Evolutionary conservation across 2,888 invertebrate genomes (phyloP), one percentile per base, ranked within the genome.

Genomic region (Hymenopus coronatus): DNA sequence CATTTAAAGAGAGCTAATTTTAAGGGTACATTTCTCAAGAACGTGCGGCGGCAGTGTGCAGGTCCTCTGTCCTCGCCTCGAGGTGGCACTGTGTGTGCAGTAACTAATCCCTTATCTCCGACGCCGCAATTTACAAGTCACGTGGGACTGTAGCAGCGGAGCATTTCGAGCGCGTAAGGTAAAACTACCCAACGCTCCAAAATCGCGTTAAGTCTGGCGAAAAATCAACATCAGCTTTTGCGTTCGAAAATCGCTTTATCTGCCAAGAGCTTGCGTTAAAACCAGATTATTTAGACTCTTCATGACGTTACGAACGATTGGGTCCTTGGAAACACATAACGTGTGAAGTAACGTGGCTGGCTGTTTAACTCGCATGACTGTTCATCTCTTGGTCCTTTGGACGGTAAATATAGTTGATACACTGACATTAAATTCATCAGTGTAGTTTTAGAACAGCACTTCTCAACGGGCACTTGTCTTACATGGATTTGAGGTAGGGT

Each of bases 91-190:
- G 15, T 54, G 54, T 70, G 85, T 27, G 46, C 46, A 46, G 28
- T 54, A 85, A 54, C 54, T 27, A 54, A 54, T 40, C 85, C 85
- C 40, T 85, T 85, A 85, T 85, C 85, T 85, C 85, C 4, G 85
- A 25, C 85, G 85, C 85, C 85, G 8, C 28, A 27, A 85, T 85
- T 85, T 85, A 85, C 46, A 54, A 85, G 85, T n/a, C 85, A 85
- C 54, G 54, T 27, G 54, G 54, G 54, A 85, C 85, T 25, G 25
- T 15, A 25, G 20, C 54, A 70, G 20, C 20, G 54, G 20, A 25
- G 25, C 54, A 70, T 70, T 70, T 70, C 54, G 54, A 8, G 20
- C 25, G 15, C 20, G 54, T 20, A 70, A 20, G 54, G 54, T 70
- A 20, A 20, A 70, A 15, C 20, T 6, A 70, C 54, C 20, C 54